Base-by-base conservation (phyloP, 1,140 invertebrate species). In the Eupristina koningsbergeri region DNA sequence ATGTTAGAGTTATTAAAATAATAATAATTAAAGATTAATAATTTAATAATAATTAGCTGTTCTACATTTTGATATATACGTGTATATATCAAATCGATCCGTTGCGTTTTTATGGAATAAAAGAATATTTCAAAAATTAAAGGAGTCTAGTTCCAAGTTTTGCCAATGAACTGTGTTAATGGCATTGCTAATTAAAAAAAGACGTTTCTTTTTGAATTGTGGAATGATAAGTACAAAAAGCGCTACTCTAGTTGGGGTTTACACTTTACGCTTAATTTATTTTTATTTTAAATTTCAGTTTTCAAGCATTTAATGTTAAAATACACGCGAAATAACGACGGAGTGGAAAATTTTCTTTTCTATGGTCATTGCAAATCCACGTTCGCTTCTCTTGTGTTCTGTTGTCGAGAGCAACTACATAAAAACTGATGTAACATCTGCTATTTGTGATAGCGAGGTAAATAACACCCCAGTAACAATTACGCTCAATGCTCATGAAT, bases 241-340 rank as follows among this genome's bases (percentile, higher is more conserved):
- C 34, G 6, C 3, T 26, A 15, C 22, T 79, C 47, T 67, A 67
- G 22, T n/a, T n/a, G n/a, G n/a, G n/a, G n/a, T n/a, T n/a, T n/a
- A n/a, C n/a, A n/a, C n/a, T n/a, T n/a, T n/a, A n/a, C n/a, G n/a
- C n/a, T n/a, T n/a, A n/a, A n/a, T n/a, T n/a, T n/a, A n/a, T n/a
- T 53, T 22, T 5, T 45, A 11, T 50, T 34, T 67, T 67, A 67
- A 79, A 67, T 47, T 67, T 67, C 26, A 50, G 36, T 80, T 69
- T 71, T 53, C 36, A 80, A 53, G 78, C 45, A 53, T 73, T 58
- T 15, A 3, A 45, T 22, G 47, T 73, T 53, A 80, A 67, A 69
- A 67, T 69, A 19, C 41, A 19, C 61, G 26, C 69, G 63, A 50
- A 80, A 50, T 80, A 67, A 79, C 77, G 77, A 58, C 34, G 61